Base-by-base conservation (phyloP, 2,888 invertebrate genomes). In the Mermis nigrescens region DNA sequence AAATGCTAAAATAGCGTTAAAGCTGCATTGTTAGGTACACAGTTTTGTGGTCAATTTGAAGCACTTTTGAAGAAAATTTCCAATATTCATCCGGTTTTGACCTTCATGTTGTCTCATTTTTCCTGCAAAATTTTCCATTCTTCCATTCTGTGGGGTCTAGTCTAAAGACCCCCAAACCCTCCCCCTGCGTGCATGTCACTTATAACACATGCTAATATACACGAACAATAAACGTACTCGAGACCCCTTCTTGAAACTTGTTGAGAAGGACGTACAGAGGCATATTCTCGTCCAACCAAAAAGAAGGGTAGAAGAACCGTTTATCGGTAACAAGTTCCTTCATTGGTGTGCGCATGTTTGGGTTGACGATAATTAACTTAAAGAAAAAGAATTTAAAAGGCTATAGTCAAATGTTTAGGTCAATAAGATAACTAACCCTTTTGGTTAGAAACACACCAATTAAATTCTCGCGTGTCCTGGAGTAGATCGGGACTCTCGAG, bases 241-340 rank as follows among this genome's bases (percentile, higher is more conserved):
- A 22, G 24, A 24, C 15, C n/a, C 73, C 73, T 31, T 69, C 70
- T 60, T 73, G 72, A 61, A 73, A 73, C 51, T 69, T 62, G 63
- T 74, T 73, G 19, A 73, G 65, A n/a, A 73, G 60, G 60, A 72
- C 72, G 65, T 69, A 72, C 53, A 74, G 61, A 1, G 73, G 72
- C 64, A 65, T 70, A 58, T 64, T 63, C 2, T 65, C 65, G 19
- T 63, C 58, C 0, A 70, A 66, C 48, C 66, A 66, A 31, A 69
- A 57, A 1, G 69, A 65, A 4, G 62, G 62, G 4, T 66, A 61
- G 1, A 66, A 66, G n/a, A 7, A 48, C 12, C 26, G 15, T 24
- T 48, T 48, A 38, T 38, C 38, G 15, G 7, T 24, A 7, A 24
- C 24, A 7, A 24, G 7, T 22, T 48, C 51, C 24, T 24, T 12